Evolutionary conservation across 2,888 invertebrate species (phyloP), one percentile per base, ranked within the genome.

Genomic region (Shargacucullia verbasci): DNA sequence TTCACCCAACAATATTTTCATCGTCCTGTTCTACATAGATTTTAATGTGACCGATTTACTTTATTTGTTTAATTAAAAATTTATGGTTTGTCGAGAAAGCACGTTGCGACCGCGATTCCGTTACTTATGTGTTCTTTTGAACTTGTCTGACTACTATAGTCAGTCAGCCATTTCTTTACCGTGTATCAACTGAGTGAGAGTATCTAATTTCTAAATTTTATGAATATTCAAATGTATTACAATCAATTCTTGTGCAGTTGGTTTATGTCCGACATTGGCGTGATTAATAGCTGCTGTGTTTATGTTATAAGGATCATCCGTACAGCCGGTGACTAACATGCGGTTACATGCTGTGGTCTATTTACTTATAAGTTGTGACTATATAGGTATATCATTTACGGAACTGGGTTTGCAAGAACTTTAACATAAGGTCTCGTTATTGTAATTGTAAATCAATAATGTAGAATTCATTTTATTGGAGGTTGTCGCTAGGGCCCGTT

Each of bases 101-200:
- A 84, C 82, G 84, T 83, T 81, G 79, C 73, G 81, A 78, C 78
- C 78, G 72, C 70, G 62, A 87, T 88, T 88, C 90, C 91, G 91
- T 91, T 90, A 91, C 79, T 84, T 81, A 81, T 82, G 75, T 86
- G 80, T 84, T 86, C 84, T 86, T 89, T 87, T 86, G 83, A 90
- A 90, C 89, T 86, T 76, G 89, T 83, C 81, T 84, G 84, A 87
- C 76, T 72, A 59, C 69, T 76, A 69, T 80, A 73, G 78, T 70
- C 69, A 70, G 71, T 72, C 73, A 70, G 70, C 70, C 64, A 71
- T 78, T 74, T 69, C 71, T 78, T 74, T 29, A 38, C 31, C 33
- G 27, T 67, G 44, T 56, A 41, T 56, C 46, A 47, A 49, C 11
- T 48, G 44, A 61, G 62, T 58, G 50, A 54, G 60, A 71, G 59